Percentiles rank a stretch among this genome's conserved stretches.
These are phyloP conservation scores for Gonioctena quinquepunctata DNA, from an alignment of 1,140 invertebrate species.

Conservation along the genomic window DNA sequence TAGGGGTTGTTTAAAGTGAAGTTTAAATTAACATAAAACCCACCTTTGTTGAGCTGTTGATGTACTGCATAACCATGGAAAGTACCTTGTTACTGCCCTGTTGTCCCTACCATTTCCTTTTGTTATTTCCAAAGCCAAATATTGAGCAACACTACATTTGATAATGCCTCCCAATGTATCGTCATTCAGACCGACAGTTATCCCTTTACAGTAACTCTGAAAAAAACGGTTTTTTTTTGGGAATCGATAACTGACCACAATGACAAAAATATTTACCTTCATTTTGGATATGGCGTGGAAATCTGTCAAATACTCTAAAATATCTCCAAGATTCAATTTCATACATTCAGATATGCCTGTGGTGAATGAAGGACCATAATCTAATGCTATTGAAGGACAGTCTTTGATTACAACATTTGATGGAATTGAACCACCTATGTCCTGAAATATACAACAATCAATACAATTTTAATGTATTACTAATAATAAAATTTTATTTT, in stretches of 20 bases:
- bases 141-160: constrained; percentile 95
- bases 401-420: constrained; percentile 52
- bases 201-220: constrained; percentile 80
- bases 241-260: too few relatives aligned
- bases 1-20: too few relatives aligned
- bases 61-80: constrained; percentile 91
- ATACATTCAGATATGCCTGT: constrained; percentile 93
- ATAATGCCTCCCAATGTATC: constrained; percentile 94
- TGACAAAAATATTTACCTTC: too few relatives aligned
- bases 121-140: constrained; percentile 90
- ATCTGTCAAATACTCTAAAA: constrained; percentile 94
- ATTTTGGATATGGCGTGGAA: constrained; percentile 96
- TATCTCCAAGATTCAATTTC: constrained; percentile 88
- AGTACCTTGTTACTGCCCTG: constrained; percentile 77
- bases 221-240: too few relatives aligned
- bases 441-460: constrained; percentile 58
- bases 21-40: too few relatives aligned
- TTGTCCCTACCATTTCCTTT: constrained; percentile 84
- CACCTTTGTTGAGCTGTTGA: constrained; percentile 85
- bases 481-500: constrained; percentile 8
- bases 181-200: constrained; percentile 82
- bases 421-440: constrained; percentile 65
- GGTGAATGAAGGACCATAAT: constrained; percentile 65
- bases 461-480: too few relatives aligned
- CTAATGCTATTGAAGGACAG: constrained; percentile 48